A percentile compares a stretch with the other conserved stretches of the same genome.
Evolutionary conservation across 1,140 invertebrate genomes (phyloP).

Genomic region (Aphis craccivora): DNA sequence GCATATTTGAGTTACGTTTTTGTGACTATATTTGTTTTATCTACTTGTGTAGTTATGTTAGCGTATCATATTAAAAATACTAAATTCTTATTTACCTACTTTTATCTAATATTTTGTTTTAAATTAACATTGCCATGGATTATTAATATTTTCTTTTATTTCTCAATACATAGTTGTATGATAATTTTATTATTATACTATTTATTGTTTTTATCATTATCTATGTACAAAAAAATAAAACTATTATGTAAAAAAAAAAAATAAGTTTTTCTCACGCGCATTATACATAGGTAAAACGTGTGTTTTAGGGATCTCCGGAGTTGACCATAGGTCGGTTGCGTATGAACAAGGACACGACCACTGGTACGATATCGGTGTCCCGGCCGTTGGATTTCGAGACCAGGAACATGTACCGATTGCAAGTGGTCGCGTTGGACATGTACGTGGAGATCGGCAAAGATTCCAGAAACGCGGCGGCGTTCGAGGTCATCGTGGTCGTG

Average conservation of each 20-base stretch:
- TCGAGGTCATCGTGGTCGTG: conserved; percentile 81
- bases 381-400: conserved; percentile 82
- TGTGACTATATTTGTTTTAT: not conserved
- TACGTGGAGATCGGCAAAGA: conserved; percentile 81
- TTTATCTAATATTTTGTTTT: not conserved
- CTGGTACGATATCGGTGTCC: conserved; percentile 61
- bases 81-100: not conserved
- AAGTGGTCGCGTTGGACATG: conserved; percentile 83
- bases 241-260: not conserved
- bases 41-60: not conserved
- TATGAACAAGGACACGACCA: conserved; percentile 62
- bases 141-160: not conserved
- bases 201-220: not conserved
- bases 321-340: conserved; percentile 61
- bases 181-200: not conserved
- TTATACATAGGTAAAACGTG: not conserved
- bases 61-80: not conserved
- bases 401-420: conserved; percentile 82
- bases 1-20: not conserved
- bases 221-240: not conserved
- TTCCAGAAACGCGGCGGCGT: conserved; percentile 82
- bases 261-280: not conserved
- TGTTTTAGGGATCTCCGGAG: conserved; percentile 71
- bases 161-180: not conserved
- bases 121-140: not conserved